Conservation (phyloP, 2,797 vertebrate genomes). For the Sternarchorhynchus goeldii region DNA sequence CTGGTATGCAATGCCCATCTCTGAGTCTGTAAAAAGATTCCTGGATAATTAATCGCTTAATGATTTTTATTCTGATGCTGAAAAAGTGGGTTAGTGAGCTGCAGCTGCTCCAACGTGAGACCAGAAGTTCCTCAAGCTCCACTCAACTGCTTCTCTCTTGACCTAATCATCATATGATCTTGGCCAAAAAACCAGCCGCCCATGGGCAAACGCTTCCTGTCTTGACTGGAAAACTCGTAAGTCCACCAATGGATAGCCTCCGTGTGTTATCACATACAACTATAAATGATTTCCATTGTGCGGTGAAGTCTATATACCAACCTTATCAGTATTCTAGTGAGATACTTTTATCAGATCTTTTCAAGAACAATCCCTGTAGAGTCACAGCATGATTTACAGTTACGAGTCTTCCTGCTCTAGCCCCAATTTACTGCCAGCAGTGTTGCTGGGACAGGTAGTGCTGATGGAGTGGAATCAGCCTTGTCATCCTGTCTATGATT, state of each 20-base stretch:
- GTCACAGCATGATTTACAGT: neutral
- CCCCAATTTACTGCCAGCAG: neutral
- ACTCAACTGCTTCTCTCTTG: neutral
- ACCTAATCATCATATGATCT: neutral
- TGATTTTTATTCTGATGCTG: conserved; percentile 59
- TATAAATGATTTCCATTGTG: neutral
- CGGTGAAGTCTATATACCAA: neutral
- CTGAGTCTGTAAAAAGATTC: conserved; percentile 58
- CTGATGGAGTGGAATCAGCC: too few relatives aligned
- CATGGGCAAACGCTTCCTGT: neutral
- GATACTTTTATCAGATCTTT: neutral
- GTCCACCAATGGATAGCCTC: too few relatives aligned
- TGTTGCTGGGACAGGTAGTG: neutral
- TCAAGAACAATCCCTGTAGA: neutral
- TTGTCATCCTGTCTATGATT: too few relatives aligned
- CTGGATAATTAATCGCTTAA: conserved; percentile 68
- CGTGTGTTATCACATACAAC: neutral
- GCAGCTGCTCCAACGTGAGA: conserved; percentile 34
- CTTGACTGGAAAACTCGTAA: neutral
- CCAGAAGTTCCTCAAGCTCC: conserved; percentile 23
- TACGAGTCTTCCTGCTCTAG: neutral
- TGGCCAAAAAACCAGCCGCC: neutral
- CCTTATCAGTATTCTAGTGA: neutral
- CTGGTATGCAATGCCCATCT: conserved; percentile 45
- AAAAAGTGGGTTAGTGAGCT: conserved; percentile 58